These are phyloP conservation scores for Apodemus sylvaticus DNA, from an alignment of 2,113 vertebrate species.

Conservation along the genomic window DNA sequence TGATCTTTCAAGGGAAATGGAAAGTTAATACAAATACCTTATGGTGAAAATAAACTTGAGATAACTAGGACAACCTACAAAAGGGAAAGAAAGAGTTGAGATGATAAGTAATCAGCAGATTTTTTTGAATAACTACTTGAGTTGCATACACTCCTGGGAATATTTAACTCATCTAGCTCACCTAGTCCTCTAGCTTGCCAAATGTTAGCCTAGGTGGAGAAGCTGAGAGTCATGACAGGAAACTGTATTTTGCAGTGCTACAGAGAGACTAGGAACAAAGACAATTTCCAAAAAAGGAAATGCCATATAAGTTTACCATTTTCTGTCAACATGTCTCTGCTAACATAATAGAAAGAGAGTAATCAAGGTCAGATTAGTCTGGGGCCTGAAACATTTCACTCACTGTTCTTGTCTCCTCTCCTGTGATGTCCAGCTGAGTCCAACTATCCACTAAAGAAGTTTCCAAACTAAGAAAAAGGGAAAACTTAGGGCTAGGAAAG, in stretches of 20 bases:
- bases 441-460: background rate
- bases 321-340: background rate
- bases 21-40: background rate
- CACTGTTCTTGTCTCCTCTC: background rate
- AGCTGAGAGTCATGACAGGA: background rate
- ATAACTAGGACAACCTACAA: background rate
- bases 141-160: background rate
- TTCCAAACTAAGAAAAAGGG: background rate
- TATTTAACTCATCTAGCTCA: background rate
- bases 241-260: constrained; percentile 28
- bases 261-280: background rate
- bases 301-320: background rate
- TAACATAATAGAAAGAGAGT: background rate
- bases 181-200: background rate
- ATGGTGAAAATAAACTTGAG: background rate
- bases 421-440: background rate
- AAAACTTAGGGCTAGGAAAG: background rate
- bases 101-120: background rate
- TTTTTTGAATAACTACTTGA: constrained; percentile 24
- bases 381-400: background rate
- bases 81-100: background rate
- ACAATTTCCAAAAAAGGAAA: background rate
- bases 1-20: background rate
- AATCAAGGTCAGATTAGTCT: background rate
- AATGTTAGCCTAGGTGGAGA: constrained; percentile 25